These are phyloP conservation scores for Astatotilapia flaviijosephi DNA, from an alignment of 2,113 vertebrate species.

Conservation along the genomic window DNA sequence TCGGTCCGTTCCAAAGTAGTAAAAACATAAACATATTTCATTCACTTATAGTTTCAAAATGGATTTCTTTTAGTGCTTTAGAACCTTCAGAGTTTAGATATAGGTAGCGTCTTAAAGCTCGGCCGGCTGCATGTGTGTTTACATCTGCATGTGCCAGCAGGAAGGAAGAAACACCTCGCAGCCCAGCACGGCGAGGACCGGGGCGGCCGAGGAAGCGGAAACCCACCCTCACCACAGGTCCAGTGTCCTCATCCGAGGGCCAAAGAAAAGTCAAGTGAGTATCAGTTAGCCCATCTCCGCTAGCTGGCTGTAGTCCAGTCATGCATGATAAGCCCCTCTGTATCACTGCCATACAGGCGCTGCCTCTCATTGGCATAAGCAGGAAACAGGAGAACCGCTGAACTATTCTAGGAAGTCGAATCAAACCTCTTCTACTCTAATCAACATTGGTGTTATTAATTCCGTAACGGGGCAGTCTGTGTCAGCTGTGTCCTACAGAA, in stretches of 20 bases:
- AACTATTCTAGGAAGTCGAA: conserved; percentile 37
- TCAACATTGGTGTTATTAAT: conserved; percentile 23
- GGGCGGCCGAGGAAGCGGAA: conserved; percentile 91
- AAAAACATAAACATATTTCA: not conserved
- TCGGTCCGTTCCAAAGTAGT: not conserved
- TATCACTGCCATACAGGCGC: conserved; percentile 5
- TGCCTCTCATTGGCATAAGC: conserved; percentile 48
- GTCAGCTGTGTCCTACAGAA: not conserved
- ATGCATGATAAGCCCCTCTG: conserved; percentile 20
- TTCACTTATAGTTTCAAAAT: not conserved
- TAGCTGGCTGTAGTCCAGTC: conserved; percentile 1
- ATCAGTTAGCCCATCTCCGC: not conserved
- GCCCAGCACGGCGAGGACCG: conserved; percentile 86
- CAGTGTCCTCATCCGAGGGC: conserved; percentile 64
- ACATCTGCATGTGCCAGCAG: conserved; percentile 60
- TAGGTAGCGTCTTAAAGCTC: not conserved
- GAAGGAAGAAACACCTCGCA: conserved; percentile 89
- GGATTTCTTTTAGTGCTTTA: not conserved
- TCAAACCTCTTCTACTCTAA: conserved; percentile 26
- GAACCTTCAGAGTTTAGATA: not conserved
- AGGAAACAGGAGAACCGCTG: conserved; percentile 51
- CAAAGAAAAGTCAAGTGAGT: conserved; percentile 90
- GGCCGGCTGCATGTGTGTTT: not conserved
- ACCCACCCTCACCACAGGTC: conserved; percentile 58
- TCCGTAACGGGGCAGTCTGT: not conserved